Percentiles rank a stretch among this genome's conserved stretches.
Evolutionary conservation across 2,113 vertebrate species (phyloP).

Genomic region (Chionis minor): DNA sequence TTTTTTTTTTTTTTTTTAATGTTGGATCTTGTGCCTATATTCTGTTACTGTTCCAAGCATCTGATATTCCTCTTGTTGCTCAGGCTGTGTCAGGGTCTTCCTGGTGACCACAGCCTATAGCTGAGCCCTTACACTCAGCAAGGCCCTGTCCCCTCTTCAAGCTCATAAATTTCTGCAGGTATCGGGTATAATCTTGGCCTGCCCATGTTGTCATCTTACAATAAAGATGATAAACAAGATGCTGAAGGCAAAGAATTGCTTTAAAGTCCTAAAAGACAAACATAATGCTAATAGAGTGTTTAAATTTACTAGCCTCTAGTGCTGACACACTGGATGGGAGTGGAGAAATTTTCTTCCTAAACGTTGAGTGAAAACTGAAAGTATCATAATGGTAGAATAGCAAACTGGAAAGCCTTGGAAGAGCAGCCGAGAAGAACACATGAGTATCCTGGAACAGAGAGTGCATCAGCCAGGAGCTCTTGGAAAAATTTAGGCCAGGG

Average conservation of each 20-base stretch:
- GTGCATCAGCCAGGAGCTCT: background rate
- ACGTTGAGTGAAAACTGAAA: background rate
- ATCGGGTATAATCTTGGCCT: background rate
- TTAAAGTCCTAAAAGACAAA: background rate
- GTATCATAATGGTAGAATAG: background rate
- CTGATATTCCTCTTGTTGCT: background rate
- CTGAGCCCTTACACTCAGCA: background rate
- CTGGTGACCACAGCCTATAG: background rate
- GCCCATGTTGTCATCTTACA: background rate
- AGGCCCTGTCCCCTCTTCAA: background rate
- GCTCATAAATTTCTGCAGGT: background rate
- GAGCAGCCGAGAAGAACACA: background rate
- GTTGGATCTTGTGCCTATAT: background rate
- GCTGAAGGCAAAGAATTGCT: background rate
- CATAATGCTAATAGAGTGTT: background rate
- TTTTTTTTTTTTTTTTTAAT: background rate
- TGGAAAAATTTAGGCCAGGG: conserved; percentile 8
- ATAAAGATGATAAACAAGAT: background rate
- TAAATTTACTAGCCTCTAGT: background rate
- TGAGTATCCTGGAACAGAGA: background rate
- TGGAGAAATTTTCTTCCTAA: background rate
- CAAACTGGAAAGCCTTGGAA: background rate
- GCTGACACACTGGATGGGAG: background rate
- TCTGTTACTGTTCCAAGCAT: background rate
- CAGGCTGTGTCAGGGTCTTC: background rate